Percentiles rank a stretch among this genome's conserved stretches.
Evolutionary conservation across 1,140 invertebrate genomes (phyloP).

Genomic region (Bombus pyrosoma): DNA sequence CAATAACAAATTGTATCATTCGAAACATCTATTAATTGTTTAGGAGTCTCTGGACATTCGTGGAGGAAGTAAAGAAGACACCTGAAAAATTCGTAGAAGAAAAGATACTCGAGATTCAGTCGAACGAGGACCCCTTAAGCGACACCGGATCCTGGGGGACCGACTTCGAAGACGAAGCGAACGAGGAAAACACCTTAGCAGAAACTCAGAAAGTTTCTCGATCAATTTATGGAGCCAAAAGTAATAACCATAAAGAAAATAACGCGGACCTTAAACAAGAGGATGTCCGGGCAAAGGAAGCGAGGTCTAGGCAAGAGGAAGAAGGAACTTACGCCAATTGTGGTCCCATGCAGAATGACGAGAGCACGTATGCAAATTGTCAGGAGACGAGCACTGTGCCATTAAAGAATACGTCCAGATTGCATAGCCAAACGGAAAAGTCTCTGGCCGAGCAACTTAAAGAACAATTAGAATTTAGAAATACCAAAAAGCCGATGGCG

Average conservation of each 20-base stretch:
- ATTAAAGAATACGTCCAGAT: slow-evolving; percentile 52
- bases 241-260: slow-evolving; percentile 4
- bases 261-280: neutral
- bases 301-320: slow-evolving; percentile 9
- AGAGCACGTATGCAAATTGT: slow-evolving; percentile 72
- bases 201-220: neutral
- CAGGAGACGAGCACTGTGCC: slow-evolving; percentile 22
- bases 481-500: slow-evolving; percentile 54
- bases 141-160: slow-evolving; percentile 77
- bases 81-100: slow-evolving; percentile 72
- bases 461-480: slow-evolving; percentile 66
- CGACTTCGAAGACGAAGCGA: slow-evolving; percentile 74
- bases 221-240: neutral
- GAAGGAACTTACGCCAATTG: slow-evolving; percentile 76
- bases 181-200: slow-evolving; percentile 55
- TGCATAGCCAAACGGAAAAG: slow-evolving; percentile 55
- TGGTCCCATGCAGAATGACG: slow-evolving; percentile 23
- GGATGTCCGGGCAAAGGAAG: neutral
- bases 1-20: neutral
- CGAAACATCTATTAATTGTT: neutral
- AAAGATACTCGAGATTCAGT: slow-evolving; percentile 21
- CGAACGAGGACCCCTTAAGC: slow-evolving; percentile 67
- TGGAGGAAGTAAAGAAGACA: slow-evolving; percentile 73
- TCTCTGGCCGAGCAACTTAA: slow-evolving; percentile 70
- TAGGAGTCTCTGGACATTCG: slow-evolving; percentile 75